Percentiles rank a stretch among this genome's conserved stretches.
phyloP scores from a whole-genome alignment of 2,888 invertebrate species.

The Cetonia aurata region DNA sequence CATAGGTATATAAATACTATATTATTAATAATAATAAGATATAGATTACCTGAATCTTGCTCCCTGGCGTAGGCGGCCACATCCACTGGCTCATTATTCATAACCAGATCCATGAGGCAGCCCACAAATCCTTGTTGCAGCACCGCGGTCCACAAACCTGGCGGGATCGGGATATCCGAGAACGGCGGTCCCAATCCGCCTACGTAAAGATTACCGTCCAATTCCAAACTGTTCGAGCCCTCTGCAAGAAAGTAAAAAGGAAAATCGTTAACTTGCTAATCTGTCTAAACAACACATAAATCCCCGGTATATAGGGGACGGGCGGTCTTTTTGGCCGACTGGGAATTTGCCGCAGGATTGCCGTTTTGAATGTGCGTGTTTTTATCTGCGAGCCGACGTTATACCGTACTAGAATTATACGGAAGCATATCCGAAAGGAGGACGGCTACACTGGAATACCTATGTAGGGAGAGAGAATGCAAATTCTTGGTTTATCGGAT shows the following conservation, averaged over 20 bases:
- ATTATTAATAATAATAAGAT: too few species aligned
- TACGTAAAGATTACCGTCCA: slow-evolving; percentile 89
- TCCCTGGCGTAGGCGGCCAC: slow-evolving; percentile 89
- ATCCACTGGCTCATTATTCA: slow-evolving; percentile 90
- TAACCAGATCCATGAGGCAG: slow-evolving; percentile 88
- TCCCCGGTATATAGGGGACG: not conserved
- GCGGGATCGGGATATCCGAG: slow-evolving; percentile 81
- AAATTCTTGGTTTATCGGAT: slow-evolving; percentile 34
- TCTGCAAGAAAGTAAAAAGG: slow-evolving; percentile 67
- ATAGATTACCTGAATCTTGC: slow-evolving; percentile 84
- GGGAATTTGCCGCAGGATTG: too few species aligned
- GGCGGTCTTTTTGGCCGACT: not conserved
- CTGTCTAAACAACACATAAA: slow-evolving; percentile 12
- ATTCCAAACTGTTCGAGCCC: slow-evolving; percentile 87
- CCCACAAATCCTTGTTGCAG: slow-evolving; percentile 93
- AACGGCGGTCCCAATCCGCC: slow-evolving; percentile 90
- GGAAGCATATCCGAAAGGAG: not conserved
- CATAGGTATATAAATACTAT: too few species aligned
- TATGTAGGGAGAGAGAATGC: not conserved
- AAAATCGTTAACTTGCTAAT: slow-evolving; percentile 10
- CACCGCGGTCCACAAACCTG: slow-evolving; percentile 91
- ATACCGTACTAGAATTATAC: not conserved
- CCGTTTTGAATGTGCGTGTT: slow-evolving; percentile 14
- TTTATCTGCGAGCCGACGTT: not conserved
- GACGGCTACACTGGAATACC: not conserved